phyloP scores from a whole-genome alignment of 2,113 vertebrate genomes.

The Perognathus longimembris region DNA sequence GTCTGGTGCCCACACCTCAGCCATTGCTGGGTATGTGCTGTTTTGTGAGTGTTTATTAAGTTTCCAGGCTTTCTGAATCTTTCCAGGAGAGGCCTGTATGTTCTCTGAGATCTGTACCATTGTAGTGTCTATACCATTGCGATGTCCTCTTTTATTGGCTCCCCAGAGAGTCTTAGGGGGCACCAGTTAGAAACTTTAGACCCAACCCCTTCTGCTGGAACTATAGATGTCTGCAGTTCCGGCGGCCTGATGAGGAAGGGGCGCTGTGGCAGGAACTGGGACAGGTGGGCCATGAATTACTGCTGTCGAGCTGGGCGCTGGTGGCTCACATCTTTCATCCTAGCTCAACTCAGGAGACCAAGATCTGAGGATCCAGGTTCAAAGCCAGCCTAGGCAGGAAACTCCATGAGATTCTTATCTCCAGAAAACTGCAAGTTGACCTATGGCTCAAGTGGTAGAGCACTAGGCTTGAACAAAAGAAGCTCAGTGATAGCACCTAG shows the following conservation, averaged over 20 bases:
- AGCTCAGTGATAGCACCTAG: no score
- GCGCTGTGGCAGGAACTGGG: neutral
- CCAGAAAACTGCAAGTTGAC: no score
- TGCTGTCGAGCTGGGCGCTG: no score
- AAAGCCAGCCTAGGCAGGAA: no score
- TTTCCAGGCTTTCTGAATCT: neutral
- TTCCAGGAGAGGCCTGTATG: neutral
- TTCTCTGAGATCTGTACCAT: neutral
- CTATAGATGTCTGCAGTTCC: neutral
- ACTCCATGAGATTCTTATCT: no score
- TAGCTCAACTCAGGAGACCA: no score
- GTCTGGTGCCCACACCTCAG: neutral
- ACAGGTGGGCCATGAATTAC: neutral
- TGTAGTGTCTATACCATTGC: neutral
- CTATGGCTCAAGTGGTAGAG: no score
- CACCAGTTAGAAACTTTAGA: neutral
- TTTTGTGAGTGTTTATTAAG: neutral
- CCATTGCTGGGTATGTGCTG: neutral
- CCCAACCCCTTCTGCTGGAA: no score
- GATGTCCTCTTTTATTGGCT: neutral
- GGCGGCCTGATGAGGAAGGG: conserved; percentile 6
- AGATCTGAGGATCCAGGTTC: no score
- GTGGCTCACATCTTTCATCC: no score
- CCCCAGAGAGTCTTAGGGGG: neutral
- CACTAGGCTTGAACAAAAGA: no score